Base-by-base conservation (phyloP, 2,888 invertebrate species). In the Trissolcus japonicus region DNA sequence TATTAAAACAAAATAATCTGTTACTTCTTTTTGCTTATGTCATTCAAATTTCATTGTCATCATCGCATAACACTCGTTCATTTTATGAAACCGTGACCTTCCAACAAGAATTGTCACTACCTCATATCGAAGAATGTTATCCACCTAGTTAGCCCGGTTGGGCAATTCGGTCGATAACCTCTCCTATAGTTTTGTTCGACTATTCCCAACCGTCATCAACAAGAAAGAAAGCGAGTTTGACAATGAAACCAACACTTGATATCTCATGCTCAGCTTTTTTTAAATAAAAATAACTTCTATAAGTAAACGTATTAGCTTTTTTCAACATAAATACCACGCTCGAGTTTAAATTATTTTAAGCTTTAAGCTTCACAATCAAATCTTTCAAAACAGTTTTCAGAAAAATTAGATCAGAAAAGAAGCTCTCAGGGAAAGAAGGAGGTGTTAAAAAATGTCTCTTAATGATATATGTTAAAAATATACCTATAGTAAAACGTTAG, bases 141-240 rank as follows among this genome's bases (percentile, higher is more conserved):
- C 72, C 63, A 57, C 72, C 72, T 59, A 29, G 51, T 48, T 40
- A 59, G 46, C 53, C 59, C 54, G 19, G 57, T 40, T 17, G 21
- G 29, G 29, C 43, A 57, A 54, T 66, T 46, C 60, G 72, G 72
- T 73, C 72, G 72, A 73, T 73, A 73, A 73, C 65, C 72, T 60
- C 65, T 54, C 40, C 40, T 46, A 35, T 40, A 60, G 43, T 40
- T 40, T 29, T n/a, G 57, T 17, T 63, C 40, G 41, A 53, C 54
- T 65, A 19, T 65, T 68, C 60, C 41, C 48, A 55, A 21, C 48
- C 56, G 4, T 25, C 25, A 25, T 25, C 25, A 25, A 25, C 6
- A 25, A 25, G 4, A 25, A 19, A 19, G 19, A 19, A 19, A 19
- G 2, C 19, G 2, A 19, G 1, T 2, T 19, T 19, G 19, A 19